Evolutionary conservation across 2,888 invertebrate genomes (phyloP).

Genomic region (Melanostoma mellinum): DNA sequence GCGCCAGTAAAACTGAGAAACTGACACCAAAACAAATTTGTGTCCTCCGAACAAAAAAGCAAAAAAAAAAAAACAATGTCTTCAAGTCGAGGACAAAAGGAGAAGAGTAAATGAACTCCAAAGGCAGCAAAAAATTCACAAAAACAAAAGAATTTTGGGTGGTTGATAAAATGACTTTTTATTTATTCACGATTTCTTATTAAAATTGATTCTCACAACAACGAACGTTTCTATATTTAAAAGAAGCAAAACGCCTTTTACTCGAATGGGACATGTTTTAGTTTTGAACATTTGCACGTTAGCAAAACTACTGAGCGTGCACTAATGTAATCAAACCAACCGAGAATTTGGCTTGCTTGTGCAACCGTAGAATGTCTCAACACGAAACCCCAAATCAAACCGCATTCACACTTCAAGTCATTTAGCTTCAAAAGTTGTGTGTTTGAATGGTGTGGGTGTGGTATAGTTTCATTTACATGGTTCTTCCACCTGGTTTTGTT

Average conservation of each 20-base stretch:
- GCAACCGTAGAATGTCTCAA: constrained; percentile 11
- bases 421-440: constrained; percentile 33
- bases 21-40: constrained; percentile 53
- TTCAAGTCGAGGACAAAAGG: neutral
- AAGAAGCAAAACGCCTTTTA: neutral
- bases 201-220: neutral
- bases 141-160: constrained; percentile 44
- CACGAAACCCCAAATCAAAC: constrained; percentile 63
- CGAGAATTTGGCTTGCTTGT: neutral
- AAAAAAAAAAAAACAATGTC: neutral
- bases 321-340: constrained; percentile 38
- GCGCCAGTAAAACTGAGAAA: constrained; percentile 65
- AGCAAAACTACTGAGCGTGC: neutral
- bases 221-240: too few species aligned
- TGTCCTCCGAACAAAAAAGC: constrained; percentile 1
- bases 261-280: too few species aligned
- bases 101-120: constrained; percentile 59
- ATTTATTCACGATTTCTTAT: constrained; percentile 32
- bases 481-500: neutral
- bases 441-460: neutral
- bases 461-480: neutral
- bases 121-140: neutral
- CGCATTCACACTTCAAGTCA: constrained; percentile 53
- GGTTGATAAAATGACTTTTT: constrained; percentile 10
- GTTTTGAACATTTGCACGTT: too few species aligned